These are phyloP conservation scores for Andinoacara biseriatus DNA, from an alignment of 2,113 vertebrate species.

Conservation along the genomic window DNA sequence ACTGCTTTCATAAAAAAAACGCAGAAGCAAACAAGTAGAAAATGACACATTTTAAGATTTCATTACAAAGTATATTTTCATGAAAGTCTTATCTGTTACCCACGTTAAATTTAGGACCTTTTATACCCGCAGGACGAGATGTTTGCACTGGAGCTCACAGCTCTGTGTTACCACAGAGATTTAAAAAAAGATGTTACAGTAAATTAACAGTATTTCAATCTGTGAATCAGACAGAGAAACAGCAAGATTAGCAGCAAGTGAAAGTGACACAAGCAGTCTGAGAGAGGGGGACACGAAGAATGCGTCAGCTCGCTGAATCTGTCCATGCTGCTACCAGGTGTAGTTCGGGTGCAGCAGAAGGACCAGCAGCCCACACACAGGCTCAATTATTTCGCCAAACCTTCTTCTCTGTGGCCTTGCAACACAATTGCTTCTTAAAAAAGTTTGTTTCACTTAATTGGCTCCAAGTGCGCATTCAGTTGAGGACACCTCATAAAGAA, in stretches of 20 bases:
- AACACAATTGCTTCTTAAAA: not conserved
- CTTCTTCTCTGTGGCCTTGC: not conserved
- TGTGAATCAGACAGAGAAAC: conserved; percentile 23
- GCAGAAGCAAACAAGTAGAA: conserved; percentile 13
- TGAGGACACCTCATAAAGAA: too few species aligned
- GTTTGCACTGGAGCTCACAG: not conserved
- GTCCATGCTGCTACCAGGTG: conserved; percentile 31
- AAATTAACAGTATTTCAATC: conserved; percentile 45
- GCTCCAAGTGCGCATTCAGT: not conserved
- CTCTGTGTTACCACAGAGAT: too few species aligned
- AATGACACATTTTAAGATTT: conserved; percentile 19
- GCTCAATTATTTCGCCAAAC: conserved; percentile 11
- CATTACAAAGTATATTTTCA: conserved; percentile 22
- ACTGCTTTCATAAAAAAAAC: not conserved
- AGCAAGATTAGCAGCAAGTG: conserved; percentile 6
- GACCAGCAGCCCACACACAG: conserved; percentile 12
- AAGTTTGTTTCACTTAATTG: not conserved
- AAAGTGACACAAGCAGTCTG: conserved; percentile 22
- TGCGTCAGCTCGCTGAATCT: conserved; percentile 43
- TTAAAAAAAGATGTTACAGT: not conserved
- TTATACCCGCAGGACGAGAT: conserved; percentile 28
- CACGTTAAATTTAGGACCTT: conserved; percentile 29
- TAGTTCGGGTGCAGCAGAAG: conserved; percentile 38
- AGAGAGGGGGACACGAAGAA: conserved; percentile 14
- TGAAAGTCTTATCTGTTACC: conserved; percentile 19